A percentile compares a stretch with the other conserved stretches of the same genome.
Conservation (phyloP, 2,113 vertebrate genomes). For the zebrafish (Danio rerio) region GRCz12tu NC_133193.1:20581501-20582000, state of each 20-base stretch:
- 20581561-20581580: conserved; percentile 18
- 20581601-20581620: conserved; percentile 45
- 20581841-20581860: too few relatives aligned
- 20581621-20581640: conserved; percentile 1
- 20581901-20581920: too few relatives aligned
- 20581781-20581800: too few relatives aligned
- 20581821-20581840: too few relatives aligned
- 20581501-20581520: conserved; percentile 24
- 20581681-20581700: background rate
- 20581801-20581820: too few relatives aligned
- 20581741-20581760: background rate
- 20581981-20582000: too few relatives aligned
- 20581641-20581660: conserved; percentile 48
- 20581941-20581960: too few relatives aligned
- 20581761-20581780: too few relatives aligned
- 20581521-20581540: conserved; percentile 8
- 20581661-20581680: conserved; percentile 33
- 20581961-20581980: too few relatives aligned
- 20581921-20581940: too few relatives aligned
- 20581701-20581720: conserved; percentile 12
- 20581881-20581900: too few relatives aligned
- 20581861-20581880: too few relatives aligned
- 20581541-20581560: conserved; percentile 12
- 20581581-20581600: conserved; percentile 8
- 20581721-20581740: background rate